Conservation (phyloP, 2,797 vertebrate species). For the Melanitta fusca region DNA sequence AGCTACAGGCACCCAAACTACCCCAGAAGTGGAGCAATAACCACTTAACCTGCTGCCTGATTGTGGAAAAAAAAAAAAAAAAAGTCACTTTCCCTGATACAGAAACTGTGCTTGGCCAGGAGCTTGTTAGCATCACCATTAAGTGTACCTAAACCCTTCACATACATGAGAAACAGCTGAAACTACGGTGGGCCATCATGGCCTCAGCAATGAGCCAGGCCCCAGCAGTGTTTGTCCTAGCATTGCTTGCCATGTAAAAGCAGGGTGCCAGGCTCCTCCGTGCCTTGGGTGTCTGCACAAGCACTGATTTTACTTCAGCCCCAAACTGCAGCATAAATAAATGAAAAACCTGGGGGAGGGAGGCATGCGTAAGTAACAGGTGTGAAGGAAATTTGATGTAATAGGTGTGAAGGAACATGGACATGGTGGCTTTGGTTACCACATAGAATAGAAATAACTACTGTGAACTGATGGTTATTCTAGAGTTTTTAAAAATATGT, state of each 20-base stretch:
- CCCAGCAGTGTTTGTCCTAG: neutral
- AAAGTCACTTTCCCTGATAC: neutral
- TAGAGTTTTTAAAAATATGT: neutral
- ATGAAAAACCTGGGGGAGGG: neutral
- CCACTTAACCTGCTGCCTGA: neutral
- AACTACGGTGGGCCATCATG: neutral
- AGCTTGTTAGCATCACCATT: neutral
- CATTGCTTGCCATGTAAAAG: neutral
- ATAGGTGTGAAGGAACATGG: neutral
- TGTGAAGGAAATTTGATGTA: neutral
- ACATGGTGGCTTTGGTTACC: neutral
- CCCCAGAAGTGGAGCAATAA: neutral
- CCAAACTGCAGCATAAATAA: neutral
- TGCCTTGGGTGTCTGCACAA: neutral
- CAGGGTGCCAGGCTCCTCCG: fast-evolving
- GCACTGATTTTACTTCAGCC: neutral
- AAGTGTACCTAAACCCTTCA: fast-evolving
- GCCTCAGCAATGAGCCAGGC: too few relatives aligned
- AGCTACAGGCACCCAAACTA: neutral
- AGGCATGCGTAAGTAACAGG: neutral
- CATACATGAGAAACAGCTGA: neutral
- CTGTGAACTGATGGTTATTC: neutral
- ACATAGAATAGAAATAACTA: neutral
- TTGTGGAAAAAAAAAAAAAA: too few relatives aligned
- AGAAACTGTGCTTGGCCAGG: neutral